Evolutionary conservation across 2,113 vertebrate species (phyloP).

Genomic region (Dolichallabes microphthalmus): DNA sequence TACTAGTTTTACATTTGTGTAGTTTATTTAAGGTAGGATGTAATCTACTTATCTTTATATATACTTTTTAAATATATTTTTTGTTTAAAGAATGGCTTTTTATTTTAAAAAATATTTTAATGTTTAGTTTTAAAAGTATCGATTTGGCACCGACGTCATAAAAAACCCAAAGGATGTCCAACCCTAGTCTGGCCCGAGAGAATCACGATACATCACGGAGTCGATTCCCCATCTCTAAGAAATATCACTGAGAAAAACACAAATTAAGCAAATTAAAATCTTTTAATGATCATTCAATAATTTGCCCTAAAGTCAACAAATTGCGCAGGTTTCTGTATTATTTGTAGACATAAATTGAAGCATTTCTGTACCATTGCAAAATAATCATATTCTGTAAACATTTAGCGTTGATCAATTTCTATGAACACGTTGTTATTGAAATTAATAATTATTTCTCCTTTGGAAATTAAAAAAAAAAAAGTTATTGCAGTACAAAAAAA

Average conservation of each 20-base stretch:
- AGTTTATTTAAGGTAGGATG: too few relatives aligned
- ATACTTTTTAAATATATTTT: too few relatives aligned
- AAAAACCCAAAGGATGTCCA: too few relatives aligned
- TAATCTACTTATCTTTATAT: too few relatives aligned
- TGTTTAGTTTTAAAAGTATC: too few relatives aligned
- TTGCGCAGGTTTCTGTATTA: not conserved
- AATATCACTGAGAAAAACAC: constrained; percentile 25
- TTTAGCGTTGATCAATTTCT: not conserved
- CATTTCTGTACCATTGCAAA: constrained; percentile 12
- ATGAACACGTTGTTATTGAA: not conserved
- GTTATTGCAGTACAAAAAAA: not conserved
- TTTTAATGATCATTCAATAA: not conserved
- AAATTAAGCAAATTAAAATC: not conserved
- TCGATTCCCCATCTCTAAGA: too few relatives aligned
- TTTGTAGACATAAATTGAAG: not conserved
- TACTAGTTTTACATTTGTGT: too few relatives aligned
- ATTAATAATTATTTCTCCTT: not conserved
- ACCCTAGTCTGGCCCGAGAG: too few relatives aligned
- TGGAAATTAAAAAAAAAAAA: not conserved
- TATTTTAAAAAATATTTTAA: too few relatives aligned
- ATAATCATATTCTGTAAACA: constrained; percentile 28
- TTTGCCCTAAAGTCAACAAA: not conserved
- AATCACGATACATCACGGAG: too few relatives aligned
- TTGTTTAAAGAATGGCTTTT: too few relatives aligned
- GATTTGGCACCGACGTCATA: too few relatives aligned